These are phyloP conservation scores for Parus major DNA, from an alignment of 2,113 vertebrate genomes.

Conservation along the genomic window DNA sequence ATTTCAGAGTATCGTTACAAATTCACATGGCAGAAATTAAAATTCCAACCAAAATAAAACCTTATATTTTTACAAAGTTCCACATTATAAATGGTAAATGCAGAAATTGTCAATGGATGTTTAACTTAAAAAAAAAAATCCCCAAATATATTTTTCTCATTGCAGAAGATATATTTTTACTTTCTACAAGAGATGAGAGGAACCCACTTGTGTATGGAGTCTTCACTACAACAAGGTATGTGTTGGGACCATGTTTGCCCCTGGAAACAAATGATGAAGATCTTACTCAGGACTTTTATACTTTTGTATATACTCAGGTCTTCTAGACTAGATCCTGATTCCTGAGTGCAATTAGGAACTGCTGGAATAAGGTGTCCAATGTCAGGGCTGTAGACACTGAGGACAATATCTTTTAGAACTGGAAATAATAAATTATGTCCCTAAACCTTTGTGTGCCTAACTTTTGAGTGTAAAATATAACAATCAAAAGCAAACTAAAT, in stretches of 20 bases:
- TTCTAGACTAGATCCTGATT: neutral
- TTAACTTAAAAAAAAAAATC: neutral
- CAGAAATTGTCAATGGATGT: neutral
- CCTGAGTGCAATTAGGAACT: neutral
- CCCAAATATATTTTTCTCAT: neutral
- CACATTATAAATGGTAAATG: neutral
- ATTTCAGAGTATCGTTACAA: neutral
- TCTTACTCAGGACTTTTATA: neutral
- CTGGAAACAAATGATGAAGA: neutral
- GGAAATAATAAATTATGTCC: neutral
- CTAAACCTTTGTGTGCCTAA: neutral
- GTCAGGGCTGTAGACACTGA: neutral
- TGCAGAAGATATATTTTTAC: slow-evolving; percentile 93
- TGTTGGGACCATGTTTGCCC: neutral
- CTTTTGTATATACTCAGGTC: neutral
- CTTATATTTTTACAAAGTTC: neutral
- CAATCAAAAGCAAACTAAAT: neutral
- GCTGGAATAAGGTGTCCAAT: neutral
- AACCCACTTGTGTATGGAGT: slow-evolving; percentile 92
- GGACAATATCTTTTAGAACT: neutral
- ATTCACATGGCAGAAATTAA: neutral
- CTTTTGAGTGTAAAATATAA: neutral
- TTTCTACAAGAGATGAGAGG: slow-evolving; percentile 91
- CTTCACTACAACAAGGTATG: slow-evolving; percentile 96
- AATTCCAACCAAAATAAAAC: neutral